Base-by-base conservation (phyloP, 2,888 invertebrate genomes). In the Andrena bucephala region DNA sequence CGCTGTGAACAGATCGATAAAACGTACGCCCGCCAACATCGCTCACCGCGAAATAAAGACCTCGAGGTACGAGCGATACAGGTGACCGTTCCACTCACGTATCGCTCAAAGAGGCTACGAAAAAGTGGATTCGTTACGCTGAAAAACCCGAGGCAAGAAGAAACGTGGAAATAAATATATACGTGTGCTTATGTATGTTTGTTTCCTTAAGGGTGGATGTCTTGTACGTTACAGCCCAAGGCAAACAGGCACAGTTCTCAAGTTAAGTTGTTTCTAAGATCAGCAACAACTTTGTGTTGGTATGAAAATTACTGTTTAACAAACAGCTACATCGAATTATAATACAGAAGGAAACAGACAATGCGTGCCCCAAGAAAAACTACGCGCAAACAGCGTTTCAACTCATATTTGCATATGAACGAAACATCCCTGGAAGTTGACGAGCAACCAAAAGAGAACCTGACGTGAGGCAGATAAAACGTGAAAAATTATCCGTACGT, bases 21-120 rank as follows among this genome's bases (percentile, higher is more conserved):
- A 60, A 59, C 33, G 68, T 31, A 69, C 52, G 70, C 36, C 29
- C 42, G 52, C 29, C 52, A 69, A 67, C 73, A 66, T 60, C 77
- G 77, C 62, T 78, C 73, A 71, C 63, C 57, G 71, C 62, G 48
- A 83, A 83, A 73, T 73, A 70, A 68, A 76, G 65, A 74, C 54
- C n/a, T 59, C 29, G 24, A 50, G 65, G 50, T 71, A 57, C 77
- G 33, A 54, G 27, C n/a, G 74, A 77, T 73, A 73, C 54, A 31
- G 20, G 20, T 67, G 71, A 81, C 72, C 62, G 33, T 48, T 54
- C 24, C 63, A 20, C 57, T 7, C 33, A 65, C 31, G 57, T 48
- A 77, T 69, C 63, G 4, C 0, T 4, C 10, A 36, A 50, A 63
- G 54, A 54, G 48, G n/a, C 57, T 48, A 16, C 48, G 8, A 24